Evolutionary conservation across 2,113 vertebrate species (phyloP), one percentile per base, ranked within the genome.

Genomic region (Plecotus auritus): DNA sequence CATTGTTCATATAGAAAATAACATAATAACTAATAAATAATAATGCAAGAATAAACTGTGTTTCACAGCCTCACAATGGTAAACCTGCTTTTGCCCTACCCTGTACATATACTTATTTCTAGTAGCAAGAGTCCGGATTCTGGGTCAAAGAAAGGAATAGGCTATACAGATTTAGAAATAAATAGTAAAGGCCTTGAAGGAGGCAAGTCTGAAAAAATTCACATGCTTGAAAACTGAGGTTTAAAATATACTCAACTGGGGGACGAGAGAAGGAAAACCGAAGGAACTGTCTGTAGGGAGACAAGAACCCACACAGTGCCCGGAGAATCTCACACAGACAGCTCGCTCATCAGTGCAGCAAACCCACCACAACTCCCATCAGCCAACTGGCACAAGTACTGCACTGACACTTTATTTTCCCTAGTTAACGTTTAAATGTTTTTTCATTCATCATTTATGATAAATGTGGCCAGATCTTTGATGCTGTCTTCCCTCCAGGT

Each of bases 361-460:
- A 92, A 78, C 74, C 47, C 20, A 82, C 84, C 94, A 81, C 56
- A 95, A 77, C 82, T 88, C 96, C 95, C 85, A 40, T 1, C 82
- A 69, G 90, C 28, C 72, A 73, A 23, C 82, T 32, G 96, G 81
- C n/a, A 37, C 90, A 86, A 96, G 67, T 56, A 77, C 45, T 97
- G 92, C 96, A 85, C 85, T 90, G 90, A 93, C 93, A 90, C 18
- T 95, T 94, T 84, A 95, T 90, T 93, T 96, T 96, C 82, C 66
- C 84, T 92, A 92, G 95, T 95, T 97, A 94, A 91, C 85, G 72
- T 96, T 91, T 95, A 82, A 92, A 93, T 90, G 59, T 72, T 95
- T 92, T 96, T 90, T 90, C 76, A 83, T 96, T 95, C 92, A 95
- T 96, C 96, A 96, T 95, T 95, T 92, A 96, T 90, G 81, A 93